phyloP scores from a whole-genome alignment of 2,113 vertebrate species.

The Fregetta grallaria region DNA sequence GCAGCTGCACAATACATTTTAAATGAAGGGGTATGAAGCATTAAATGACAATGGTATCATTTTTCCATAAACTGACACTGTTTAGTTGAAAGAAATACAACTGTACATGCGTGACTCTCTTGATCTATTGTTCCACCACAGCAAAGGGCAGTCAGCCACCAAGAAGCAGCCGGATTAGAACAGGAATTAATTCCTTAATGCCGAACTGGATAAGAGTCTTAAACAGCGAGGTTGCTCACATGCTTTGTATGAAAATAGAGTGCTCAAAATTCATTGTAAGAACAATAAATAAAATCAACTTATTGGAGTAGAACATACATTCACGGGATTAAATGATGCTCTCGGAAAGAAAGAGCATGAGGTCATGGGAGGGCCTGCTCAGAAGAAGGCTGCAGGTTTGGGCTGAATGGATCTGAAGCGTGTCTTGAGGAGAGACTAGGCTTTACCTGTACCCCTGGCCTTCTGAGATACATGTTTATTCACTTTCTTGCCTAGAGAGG shows the following conservation, averaged over 20 bases:
- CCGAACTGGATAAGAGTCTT: not conserved
- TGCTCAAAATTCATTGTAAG: not conserved
- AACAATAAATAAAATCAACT: not conserved
- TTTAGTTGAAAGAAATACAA: not conserved
- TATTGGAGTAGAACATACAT: not conserved
- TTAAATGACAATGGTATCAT: not conserved
- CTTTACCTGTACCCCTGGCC: not conserved
- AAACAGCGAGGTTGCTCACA: not conserved
- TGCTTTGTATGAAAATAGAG: not conserved
- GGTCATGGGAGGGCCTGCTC: not conserved
- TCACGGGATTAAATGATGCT: not conserved
- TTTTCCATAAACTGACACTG: not conserved
- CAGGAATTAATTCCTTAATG: constrained; percentile 20
- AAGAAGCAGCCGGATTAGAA: not conserved
- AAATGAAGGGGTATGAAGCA: not conserved
- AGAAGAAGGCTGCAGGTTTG: not conserved
- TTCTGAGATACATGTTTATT: not conserved
- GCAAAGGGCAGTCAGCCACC: not conserved
- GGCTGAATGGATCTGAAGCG: not conserved
- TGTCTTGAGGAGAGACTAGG: not conserved
- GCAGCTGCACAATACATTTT: not conserved
- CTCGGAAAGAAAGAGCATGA: not conserved
- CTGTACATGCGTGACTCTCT: not conserved
- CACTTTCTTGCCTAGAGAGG: not conserved
- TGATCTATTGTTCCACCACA: not conserved